Base-by-base conservation (phyloP, 2,113 vertebrate genomes). In the Notothenia coriiceps region DNA sequence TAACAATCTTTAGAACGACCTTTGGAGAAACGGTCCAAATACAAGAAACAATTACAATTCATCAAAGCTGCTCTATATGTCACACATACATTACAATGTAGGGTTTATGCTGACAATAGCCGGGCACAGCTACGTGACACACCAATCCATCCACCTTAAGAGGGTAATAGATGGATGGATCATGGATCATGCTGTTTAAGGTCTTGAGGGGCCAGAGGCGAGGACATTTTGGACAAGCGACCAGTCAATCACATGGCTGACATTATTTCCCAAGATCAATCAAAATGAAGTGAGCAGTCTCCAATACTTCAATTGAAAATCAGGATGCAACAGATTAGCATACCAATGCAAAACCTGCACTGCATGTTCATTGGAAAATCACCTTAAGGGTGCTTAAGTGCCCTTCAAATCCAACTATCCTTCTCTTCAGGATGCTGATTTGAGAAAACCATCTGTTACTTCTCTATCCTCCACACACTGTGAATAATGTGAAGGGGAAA, bases 371-470 rank as follows among this genome's bases (percentile, higher is more conserved):
- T 72, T 20, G 25, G 73, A 64, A 71, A 57, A 59, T 69, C 51
- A 82, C 84, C 71, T 69, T 65, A 69, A 68, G 51, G 15, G 25
- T 22, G 22, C 22, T 22, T 22, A 83, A 59, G 46, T 61, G 66
- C 22, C 83, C 78, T 84, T 86, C 62, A 74, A 51, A 80, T 77
- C 75, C 57, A 82, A 68, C 67, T 3, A 20, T 40, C 18, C 43
- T 22, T 61, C 44, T 51, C 61, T 43, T 70, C 15, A 52, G 57
- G 54, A 56, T 11, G 25, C 44, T 68, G 59, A 56, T 52, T 25
- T 70, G 56, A 61, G 59, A 60, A 73, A 75, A 20, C 73, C 68
- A 83, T 88, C 74, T 87, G 83, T 78, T 85, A 74, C 29, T 79
- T 73, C 17, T n/a, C 10, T 66, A 20, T 33, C 46, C 51, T n/a